A percentile compares a stretch with the other conserved stretches of the same genome.
phyloP scores from a whole-genome alignment of 2,113 vertebrate species.

The Plecturocebus donacophilus region DNA sequence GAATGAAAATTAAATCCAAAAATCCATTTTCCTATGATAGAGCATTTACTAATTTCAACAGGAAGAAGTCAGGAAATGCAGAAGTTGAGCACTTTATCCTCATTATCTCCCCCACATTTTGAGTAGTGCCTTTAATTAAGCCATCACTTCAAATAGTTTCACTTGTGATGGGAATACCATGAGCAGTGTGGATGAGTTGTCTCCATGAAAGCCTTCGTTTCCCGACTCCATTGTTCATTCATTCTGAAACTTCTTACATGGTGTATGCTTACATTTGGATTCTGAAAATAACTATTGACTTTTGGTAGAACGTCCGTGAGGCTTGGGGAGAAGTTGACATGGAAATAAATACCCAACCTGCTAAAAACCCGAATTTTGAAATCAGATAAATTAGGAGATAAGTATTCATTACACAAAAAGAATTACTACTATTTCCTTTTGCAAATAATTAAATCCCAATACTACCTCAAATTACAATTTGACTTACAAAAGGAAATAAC shows the following conservation, averaged over 20 bases:
- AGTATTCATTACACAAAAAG: neutral
- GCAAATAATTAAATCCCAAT: neutral
- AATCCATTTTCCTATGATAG: neutral
- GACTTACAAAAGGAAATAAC: neutral
- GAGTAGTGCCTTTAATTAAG: neutral
- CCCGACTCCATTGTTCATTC: neutral
- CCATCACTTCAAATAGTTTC: slow-evolving; percentile 5
- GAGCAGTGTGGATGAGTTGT: neutral
- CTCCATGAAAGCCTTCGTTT: neutral
- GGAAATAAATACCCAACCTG: neutral
- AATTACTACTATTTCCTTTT: neutral
- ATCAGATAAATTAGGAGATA: neutral
- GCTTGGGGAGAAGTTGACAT: accelerated
- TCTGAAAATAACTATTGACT: neutral
- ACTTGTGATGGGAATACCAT: neutral
- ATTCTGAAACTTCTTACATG: neutral
- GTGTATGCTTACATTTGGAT: neutral
- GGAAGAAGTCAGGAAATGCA: slow-evolving; percentile 7
- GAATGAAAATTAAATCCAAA: neutral
- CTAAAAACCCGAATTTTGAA: neutral
- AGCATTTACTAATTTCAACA: slow-evolving; percentile 55
- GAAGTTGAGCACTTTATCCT: neutral
- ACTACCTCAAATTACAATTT: neutral
- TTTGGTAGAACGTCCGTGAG: neutral
- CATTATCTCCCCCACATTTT: neutral